Conservation (phyloP, 2,113 vertebrate genomes). For the Sminthopsis crassicaudata region DNA sequence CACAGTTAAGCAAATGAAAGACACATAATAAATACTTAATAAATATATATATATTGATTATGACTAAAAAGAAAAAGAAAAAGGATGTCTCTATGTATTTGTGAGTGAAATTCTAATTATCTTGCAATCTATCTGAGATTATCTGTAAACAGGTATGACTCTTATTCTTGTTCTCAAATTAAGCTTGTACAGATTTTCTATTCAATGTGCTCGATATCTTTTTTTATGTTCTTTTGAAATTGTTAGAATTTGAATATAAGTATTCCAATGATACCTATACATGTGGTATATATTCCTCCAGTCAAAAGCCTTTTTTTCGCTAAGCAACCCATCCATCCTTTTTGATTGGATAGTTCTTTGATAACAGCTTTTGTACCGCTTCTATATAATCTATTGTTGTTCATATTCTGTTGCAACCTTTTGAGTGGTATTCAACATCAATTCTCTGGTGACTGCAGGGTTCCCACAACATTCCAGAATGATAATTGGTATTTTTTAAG, state of each 20-base stretch:
- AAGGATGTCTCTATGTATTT: neutral
- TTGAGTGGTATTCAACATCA: neutral
- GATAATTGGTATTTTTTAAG: neutral
- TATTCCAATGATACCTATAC: neutral
- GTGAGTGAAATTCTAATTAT: neutral
- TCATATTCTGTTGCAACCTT: neutral
- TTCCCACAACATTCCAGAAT: neutral
- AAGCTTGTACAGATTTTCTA: neutral
- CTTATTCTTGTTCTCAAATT: neutral
- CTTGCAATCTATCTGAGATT: neutral
- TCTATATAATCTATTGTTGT: neutral
- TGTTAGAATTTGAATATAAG: neutral
- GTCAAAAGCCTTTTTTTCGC: neutral
- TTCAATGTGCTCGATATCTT: neutral
- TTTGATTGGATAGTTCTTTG: neutral
- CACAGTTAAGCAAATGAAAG: neutral
- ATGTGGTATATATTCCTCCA: neutral
- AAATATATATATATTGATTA: neutral
- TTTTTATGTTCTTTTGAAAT: neutral
- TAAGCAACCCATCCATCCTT: neutral
- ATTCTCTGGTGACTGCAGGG: neutral
- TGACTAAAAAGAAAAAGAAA: neutral
- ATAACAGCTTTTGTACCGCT: neutral
- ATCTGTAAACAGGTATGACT: neutral
- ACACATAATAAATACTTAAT: neutral